Percentiles rank a stretch among this genome's conserved stretches.
Evolutionary conservation across 2,113 vertebrate genomes (phyloP).

Genomic region (Mesocricetus auratus): DNA sequence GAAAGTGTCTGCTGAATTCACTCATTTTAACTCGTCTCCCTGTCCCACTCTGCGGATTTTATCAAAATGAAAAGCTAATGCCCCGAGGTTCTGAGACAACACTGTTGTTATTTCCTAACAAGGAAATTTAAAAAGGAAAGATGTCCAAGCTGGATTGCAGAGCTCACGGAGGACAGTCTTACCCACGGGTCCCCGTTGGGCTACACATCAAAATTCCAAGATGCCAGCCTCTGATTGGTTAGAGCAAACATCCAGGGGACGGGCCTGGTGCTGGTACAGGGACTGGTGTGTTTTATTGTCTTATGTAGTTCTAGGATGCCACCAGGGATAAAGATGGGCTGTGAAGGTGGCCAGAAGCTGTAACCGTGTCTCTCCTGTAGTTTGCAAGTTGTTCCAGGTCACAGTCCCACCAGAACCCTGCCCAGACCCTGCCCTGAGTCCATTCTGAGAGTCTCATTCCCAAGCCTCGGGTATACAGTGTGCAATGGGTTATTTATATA

Average conservation of each 20-base stretch:
- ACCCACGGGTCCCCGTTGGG: neutral
- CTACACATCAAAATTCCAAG: neutral
- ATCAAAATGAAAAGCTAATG: neutral
- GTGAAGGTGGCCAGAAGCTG: neutral
- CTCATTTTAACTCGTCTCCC: neutral
- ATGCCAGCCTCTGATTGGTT: neutral
- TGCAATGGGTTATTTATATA: neutral
- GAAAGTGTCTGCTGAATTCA: neutral
- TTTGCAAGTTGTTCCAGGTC: rapidly evolving
- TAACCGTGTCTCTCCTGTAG: neutral
- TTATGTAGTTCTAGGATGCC: neutral
- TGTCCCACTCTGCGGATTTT: slow-evolving; percentile 11
- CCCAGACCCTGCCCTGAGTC: neutral
- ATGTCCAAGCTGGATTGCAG: neutral
- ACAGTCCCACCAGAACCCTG: neutral
- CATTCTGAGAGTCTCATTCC: neutral
- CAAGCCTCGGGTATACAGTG: neutral
- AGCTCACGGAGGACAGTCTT: neutral
- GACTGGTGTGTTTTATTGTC: neutral
- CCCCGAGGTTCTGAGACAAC: neutral
- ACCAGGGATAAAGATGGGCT: neutral
- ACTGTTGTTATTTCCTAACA: neutral
- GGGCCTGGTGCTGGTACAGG: neutral
- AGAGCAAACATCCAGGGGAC: neutral
- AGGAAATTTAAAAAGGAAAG: neutral